Conservation (phyloP, 2,888 invertebrate genomes). For the Drosophila prolongata region DNA sequence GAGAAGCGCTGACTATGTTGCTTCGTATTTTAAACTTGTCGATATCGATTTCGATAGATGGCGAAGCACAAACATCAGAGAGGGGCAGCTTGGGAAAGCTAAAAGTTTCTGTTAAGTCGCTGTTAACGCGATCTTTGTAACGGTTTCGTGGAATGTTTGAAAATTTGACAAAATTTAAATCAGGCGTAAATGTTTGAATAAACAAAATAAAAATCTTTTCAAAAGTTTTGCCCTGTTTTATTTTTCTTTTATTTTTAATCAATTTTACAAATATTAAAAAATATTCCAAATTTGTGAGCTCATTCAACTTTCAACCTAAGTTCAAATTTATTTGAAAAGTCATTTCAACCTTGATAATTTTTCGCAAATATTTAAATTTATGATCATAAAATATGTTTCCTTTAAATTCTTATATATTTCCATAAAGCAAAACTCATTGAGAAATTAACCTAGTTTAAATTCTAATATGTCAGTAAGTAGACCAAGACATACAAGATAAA, state of each 20-base stretch:
- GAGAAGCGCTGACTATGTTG: slow-evolving; percentile 11
- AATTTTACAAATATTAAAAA: too few species aligned
- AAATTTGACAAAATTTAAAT: background rate
- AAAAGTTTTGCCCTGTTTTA: too few species aligned
- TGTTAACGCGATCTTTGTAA: background rate
- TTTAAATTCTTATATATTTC: too few species aligned
- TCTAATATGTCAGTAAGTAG: background rate
- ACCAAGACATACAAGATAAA: background rate
- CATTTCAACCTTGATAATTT: too few species aligned
- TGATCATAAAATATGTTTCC: too few species aligned
- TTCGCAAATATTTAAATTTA: too few species aligned
- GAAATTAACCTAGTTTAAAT: background rate
- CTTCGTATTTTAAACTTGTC: slow-evolving; percentile 7
- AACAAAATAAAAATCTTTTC: too few species aligned
- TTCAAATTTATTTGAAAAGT: too few species aligned
- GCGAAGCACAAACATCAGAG: background rate
- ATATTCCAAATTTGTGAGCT: too few species aligned
- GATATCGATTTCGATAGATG: slow-evolving; percentile 25
- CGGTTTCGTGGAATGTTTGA: background rate
- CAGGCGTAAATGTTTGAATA: too few species aligned
- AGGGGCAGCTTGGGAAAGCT: background rate
- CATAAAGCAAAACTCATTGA: background rate
- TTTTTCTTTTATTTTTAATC: too few species aligned
- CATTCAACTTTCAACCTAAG: too few species aligned
- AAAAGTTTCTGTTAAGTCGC: slow-evolving; percentile 2